Evolutionary conservation across 1,140 invertebrate species (phyloP).

Genomic region (Colletes latitarsis): DNA sequence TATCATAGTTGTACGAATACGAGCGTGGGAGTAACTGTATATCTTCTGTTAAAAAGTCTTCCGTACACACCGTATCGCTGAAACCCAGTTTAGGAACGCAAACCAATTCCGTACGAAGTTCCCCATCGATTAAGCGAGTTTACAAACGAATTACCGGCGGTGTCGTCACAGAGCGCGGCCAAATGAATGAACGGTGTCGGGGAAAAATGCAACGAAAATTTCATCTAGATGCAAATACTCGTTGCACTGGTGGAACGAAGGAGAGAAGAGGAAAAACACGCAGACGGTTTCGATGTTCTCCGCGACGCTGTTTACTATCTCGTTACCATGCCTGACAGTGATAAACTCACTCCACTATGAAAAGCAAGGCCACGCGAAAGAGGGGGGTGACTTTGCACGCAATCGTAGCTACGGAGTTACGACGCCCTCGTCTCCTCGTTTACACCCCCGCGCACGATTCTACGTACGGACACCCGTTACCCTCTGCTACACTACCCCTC

Average conservation of each 20-base stretch:
- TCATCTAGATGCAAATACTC: slow-evolving; percentile 39
- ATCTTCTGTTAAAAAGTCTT: no score
- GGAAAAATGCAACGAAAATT: slow-evolving; percentile 13
- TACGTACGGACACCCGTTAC: slow-evolving; percentile 52
- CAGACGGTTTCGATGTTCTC: slow-evolving; percentile 33
- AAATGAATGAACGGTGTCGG: neutral
- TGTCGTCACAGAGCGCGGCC: neutral
- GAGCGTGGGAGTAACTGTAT: no score
- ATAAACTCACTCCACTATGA: slow-evolving; percentile 52
- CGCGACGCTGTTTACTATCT: slow-evolving; percentile 52
- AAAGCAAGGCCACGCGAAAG: slow-evolving; percentile 39
- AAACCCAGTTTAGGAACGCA: no score
- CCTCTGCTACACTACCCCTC: slow-evolving; percentile 29
- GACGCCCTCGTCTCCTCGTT: slow-evolving; percentile 24
- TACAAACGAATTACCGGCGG: neutral
- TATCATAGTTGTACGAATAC: no score
- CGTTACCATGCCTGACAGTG: slow-evolving; percentile 59
- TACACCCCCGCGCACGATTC: slow-evolving; percentile 28
- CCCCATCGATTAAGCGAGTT: no score
- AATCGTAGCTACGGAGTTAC: slow-evolving; percentile 51
- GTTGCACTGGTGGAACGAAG: neutral
- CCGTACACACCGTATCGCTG: no score
- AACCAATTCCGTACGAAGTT: no score
- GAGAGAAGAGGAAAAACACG: neutral
- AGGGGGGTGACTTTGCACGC: slow-evolving; percentile 44